Base-by-base conservation (phyloP, 30 jellyfish, hydroid and myxozoan species). In the Aurelia aurita region DNA sequence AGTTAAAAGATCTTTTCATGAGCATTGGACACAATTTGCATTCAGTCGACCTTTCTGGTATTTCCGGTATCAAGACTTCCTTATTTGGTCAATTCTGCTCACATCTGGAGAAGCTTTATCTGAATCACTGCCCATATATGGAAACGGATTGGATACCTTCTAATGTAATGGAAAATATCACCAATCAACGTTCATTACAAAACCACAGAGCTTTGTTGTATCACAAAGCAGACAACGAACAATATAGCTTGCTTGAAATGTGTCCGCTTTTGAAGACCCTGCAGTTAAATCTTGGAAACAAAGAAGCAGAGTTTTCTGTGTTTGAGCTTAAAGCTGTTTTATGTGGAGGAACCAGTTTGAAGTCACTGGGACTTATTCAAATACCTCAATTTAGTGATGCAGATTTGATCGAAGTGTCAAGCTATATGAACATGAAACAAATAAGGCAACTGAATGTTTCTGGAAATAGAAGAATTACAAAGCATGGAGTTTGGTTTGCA, bases 111-210 rank as follows among this genome's bases (percentile, higher is more conserved):
- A 83, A 71, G 63, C 93, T 83, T 46, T 83, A 19, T 51, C 34
- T 83, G 67, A 83, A 83, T 74, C 93, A 83, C 28, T 83, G 93
- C 32, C 81, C 87, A 35, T 74, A 70, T 22, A 59, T 71, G 51
- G 74, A 61, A 8, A 58, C 93, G 16, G 93, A 83, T 25, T 83
- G 93, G 93, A 51, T 83, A 22, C 74, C 82, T 9, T 39, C 45
- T 43, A 58, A 62, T 12, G 54, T 29, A 51, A 31, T 72, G 68
- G 27, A 29, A 23, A 14, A 20, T 22, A 61, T 77, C 2, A 39
- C 59, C 8, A 28, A n/a, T 19, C 35, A 72, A 25, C 62, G 46
- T 39, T 19, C 77, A 13, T 15, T 12, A 32, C 69, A 77, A 13
- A 77, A 60, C 63, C 77, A 77, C 76, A 77, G 76, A 23, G 39